Evolutionary conservation across 2,888 invertebrate genomes (phyloP).

Genomic region (Hypomecis atomaria): DNA sequence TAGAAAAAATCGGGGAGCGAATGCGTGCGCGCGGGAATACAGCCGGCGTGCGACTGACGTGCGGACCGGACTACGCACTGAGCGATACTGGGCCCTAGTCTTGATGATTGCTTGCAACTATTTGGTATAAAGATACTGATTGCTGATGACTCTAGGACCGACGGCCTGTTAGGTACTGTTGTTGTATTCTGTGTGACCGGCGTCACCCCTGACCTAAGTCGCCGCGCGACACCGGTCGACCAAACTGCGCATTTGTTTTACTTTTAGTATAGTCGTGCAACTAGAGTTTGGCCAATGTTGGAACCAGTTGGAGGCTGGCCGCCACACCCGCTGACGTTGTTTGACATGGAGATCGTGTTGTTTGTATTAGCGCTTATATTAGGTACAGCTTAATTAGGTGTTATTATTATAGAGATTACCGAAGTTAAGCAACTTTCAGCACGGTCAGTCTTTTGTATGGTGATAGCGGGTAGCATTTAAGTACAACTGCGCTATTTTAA

Average conservation of each 20-base stretch:
- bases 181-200: neutral
- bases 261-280: constrained; percentile 7
- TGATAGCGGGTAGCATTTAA: too few species aligned
- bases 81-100: neutral
- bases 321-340: constrained; percentile 24
- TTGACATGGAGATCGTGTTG: too few species aligned
- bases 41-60: constrained; percentile 26
- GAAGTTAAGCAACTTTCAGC: neutral
- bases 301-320: constrained; percentile 9
- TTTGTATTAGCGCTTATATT: too few species aligned
- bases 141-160: neutral
- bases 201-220: constrained; percentile 24
- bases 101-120: neutral
- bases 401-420: too few species aligned
- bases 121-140: neutral
- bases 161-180: neutral
- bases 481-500: too few species aligned
- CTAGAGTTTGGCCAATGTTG: constrained; percentile 13
- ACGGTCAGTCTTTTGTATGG: too few species aligned
- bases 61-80: neutral
- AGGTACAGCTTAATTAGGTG: too few species aligned
- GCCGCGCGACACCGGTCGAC: neutral
- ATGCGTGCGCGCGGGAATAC: constrained; percentile 39
- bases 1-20: constrained; percentile 39
- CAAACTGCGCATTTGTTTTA: constrained; percentile 16